Base-by-base conservation (phyloP, 2,113 vertebrate species). In the Corvus cornix region DNA sequence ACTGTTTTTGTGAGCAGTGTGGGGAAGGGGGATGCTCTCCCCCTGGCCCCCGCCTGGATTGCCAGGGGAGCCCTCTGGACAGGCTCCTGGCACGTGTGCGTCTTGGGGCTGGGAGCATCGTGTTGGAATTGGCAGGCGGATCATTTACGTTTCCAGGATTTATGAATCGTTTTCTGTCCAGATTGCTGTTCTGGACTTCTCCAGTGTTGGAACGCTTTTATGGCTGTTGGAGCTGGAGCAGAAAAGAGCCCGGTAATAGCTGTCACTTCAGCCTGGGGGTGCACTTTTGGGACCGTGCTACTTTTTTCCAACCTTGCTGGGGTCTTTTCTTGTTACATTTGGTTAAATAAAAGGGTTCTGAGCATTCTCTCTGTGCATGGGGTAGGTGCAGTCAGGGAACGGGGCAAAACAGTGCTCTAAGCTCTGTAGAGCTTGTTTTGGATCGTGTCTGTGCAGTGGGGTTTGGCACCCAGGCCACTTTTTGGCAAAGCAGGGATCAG, bases 91-190 rank as follows among this genome's bases (percentile, higher is more conserved):
- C 84, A 87, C 49, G 6, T 68, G 58, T 63, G 49, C 43, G 14
- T 30, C 70, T 76, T 62, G 81, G 68, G 93, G 87, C 64, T 1
- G 23, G 44, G 78, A 84, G 48, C 83, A 43, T 75, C 19, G 13
- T 73, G 39, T 78, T 92, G 87, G 92, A 96, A 84, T 95, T 96
- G 92, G 93, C 91, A 84, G 72, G 58, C 44, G 0, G 48, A 85
- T 87, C 78, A 52, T 59, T 95, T 80, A 89, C 0, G 41, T 79
- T 96, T 97, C 84, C 87, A 95, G 89, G 89, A 76, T 94, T 96
- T 95, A 86, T 93, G 91, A 95, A 96, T 96, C n/a, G 51, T 93
- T 70, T 95, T 95, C 92, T 96, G 87, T 97, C 94, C 95, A 90
- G 78, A 95, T 95, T 93, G 67, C 84, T 82, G 73, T 64, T 77